Evolutionary conservation across 2,888 invertebrate species (phyloP), one percentile per base, ranked within the genome.

Genomic region (Strigamia crassipes): DNA sequence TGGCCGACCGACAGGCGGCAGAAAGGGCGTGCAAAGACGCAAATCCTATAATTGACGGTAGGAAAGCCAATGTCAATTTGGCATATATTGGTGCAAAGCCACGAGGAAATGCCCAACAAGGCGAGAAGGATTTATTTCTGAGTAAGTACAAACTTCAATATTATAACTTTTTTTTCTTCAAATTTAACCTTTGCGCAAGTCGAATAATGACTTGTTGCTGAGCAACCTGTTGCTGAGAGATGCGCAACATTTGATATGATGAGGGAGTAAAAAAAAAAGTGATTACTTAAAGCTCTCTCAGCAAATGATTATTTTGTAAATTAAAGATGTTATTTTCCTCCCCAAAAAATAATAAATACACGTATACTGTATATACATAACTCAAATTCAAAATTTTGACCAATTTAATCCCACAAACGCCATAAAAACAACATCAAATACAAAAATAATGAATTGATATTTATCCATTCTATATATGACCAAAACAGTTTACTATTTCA

Each of bases 81-180:
- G 98, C 98, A 85, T 97, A 97, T 88, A 91, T 98, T 85, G 98
- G 98, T 87, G 98, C 98, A 84, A 98, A 98, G 89, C 97, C 97
- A 80, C 91, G 97, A 89, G 94, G 94, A 87, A 95, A 94, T 89
- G 91, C 83, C 79, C 85, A 85, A 77, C 84, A 85, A 81, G 85
- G 85, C 85, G 83, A 84, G 83, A 41, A n/a, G 34, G 27, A 31
- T 31, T 31, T 31, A 27, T 73, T 31, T 94, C 66, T 83, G 80
- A 81, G 84, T 83, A 83, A 84, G 85, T 85, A 84, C 83, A 42
- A 42, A 5, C 42, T 13, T 42, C 42, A 1, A 3, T 42, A 42
- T 15, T 42, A 13, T 42, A 1, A 42, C 42, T 42, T 42, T 41
- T 9, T 6, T 41, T 6, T 9, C 41, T 41, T 42, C 5, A 15